A percentile compares a stretch with the other conserved stretches of the same genome.
Evolutionary conservation across 2,113 vertebrate genomes (phyloP).

Genomic region (Phaethon lepturus): DNA sequence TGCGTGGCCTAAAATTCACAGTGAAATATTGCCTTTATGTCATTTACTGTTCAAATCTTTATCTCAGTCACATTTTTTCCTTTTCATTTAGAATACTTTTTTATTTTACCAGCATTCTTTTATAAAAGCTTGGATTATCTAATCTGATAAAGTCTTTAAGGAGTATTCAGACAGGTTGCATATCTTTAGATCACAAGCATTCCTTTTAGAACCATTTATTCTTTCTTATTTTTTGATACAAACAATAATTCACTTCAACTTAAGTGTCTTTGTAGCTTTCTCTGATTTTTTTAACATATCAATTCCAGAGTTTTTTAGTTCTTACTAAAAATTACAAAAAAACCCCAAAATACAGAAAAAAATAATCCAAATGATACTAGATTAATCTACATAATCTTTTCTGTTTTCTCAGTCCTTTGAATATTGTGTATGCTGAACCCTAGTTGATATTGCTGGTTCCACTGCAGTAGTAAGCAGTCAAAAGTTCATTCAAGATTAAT

Average conservation of each 20-base stretch:
- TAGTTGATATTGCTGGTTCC: background rate
- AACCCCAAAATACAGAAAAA: background rate
- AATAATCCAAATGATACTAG: accelerated
- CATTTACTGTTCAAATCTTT: background rate
- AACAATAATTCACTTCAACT: background rate
- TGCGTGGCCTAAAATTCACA: background rate
- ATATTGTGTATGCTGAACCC: background rate
- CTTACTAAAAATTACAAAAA: background rate
- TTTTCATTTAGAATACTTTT: background rate
- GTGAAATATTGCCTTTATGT: background rate
- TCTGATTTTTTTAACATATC: background rate
- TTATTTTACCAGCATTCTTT: background rate
- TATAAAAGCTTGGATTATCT: background rate
- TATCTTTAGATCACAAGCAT: accelerated
- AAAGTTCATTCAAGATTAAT: background rate
- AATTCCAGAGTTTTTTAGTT: background rate
- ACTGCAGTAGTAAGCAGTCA: background rate
- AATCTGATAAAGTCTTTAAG: background rate
- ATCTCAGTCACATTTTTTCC: background rate
- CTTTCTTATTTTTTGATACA: background rate
- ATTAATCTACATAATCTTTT: background rate
- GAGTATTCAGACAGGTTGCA: background rate
- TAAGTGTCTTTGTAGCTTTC: background rate
- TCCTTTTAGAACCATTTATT: background rate
- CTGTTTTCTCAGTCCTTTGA: background rate